A percentile compares a stretch with the other conserved stretches of the same genome.
phyloP scores from a whole-genome alignment of 1,140 invertebrate genomes.

The Ceratitis capitata region DNA sequence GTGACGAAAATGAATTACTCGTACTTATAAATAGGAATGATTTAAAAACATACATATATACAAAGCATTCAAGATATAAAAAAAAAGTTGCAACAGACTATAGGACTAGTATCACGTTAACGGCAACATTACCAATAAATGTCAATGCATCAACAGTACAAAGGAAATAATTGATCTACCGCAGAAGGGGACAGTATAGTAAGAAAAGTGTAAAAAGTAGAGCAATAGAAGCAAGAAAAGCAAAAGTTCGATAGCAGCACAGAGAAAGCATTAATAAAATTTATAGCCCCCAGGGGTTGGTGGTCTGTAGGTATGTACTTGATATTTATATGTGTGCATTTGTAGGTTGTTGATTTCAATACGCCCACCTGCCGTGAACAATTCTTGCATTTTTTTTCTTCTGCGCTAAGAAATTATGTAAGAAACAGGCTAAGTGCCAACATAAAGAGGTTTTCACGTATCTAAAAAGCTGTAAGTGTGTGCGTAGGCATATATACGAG shows the following conservation, averaged over 20 bases:
- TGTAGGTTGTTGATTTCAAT: background rate
- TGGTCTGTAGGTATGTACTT: background rate
- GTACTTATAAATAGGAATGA: too few relatives aligned
- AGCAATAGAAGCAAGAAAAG: background rate
- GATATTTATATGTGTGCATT: too few relatives aligned
- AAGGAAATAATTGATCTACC: background rate
- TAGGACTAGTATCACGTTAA: background rate
- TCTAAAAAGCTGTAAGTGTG: background rate
- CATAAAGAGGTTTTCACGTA: background rate
- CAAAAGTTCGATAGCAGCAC: background rate
- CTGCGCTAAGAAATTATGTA: background rate
- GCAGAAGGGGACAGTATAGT: background rate
- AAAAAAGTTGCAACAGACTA: background rate
- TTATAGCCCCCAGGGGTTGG: background rate
- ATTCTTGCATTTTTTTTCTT: background rate
- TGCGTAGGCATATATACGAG: too few relatives aligned
- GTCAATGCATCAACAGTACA: background rate
- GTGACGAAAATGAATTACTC: too few relatives aligned
- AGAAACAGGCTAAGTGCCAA: background rate
- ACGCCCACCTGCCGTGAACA: background rate
- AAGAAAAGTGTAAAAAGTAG: background rate
- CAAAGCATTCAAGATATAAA: too few relatives aligned
- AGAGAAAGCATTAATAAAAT: constrained; percentile 1
- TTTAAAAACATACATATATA: too few relatives aligned
- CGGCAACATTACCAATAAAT: background rate